Percentiles rank a stretch among this genome's conserved stretches.
Conservation (phyloP, 2,888 invertebrate species). For the Polymixis lichenea region DNA sequence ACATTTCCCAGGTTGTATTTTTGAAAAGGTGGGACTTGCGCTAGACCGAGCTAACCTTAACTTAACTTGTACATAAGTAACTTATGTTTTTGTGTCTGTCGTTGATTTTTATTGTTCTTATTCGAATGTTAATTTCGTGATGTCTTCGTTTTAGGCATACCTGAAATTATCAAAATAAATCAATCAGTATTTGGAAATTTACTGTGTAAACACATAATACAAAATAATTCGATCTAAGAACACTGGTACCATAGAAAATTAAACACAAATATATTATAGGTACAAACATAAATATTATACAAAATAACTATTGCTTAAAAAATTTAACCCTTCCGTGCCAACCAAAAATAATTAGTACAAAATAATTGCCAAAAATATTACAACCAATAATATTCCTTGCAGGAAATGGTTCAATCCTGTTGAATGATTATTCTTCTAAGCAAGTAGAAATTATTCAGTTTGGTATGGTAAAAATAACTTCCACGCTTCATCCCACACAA, state of each 20-base stretch:
- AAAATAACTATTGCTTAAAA: conserved; percentile 41
- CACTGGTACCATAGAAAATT: conserved; percentile 81
- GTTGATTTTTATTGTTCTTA: conserved; percentile 79
- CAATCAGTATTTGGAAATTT: conserved; percentile 46
- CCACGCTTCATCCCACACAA: conserved; percentile 5
- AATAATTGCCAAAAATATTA: conserved; percentile 46
- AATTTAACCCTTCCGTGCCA: conserved; percentile 41
- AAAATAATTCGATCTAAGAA: conserved; percentile 56
- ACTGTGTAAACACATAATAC: conserved; percentile 20
- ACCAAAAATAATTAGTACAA: conserved; percentile 58
- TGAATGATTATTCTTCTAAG: background rate
- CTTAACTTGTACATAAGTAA: conserved; percentile 82
- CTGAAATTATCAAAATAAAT: conserved; percentile 75
- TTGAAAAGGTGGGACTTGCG: conserved; percentile 80
- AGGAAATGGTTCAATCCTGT: conserved; percentile 5
- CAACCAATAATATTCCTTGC: conserved; percentile 19
- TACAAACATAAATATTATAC: conserved; percentile 63
- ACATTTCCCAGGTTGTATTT: conserved; percentile 54
- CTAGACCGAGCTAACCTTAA: conserved; percentile 77
- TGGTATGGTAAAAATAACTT: conserved; percentile 37
- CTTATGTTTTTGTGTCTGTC: conserved; percentile 78
- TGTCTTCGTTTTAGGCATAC: conserved; percentile 85
- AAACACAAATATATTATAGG: conserved; percentile 57
- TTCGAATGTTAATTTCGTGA: conserved; percentile 72
- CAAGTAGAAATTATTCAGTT: conserved; percentile 39